A percentile compares a stretch with the other conserved stretches of the same genome.
Evolutionary conservation across 2,888 invertebrate genomes (phyloP).

Genomic region (Sinohyriopsis cumingii): DNA sequence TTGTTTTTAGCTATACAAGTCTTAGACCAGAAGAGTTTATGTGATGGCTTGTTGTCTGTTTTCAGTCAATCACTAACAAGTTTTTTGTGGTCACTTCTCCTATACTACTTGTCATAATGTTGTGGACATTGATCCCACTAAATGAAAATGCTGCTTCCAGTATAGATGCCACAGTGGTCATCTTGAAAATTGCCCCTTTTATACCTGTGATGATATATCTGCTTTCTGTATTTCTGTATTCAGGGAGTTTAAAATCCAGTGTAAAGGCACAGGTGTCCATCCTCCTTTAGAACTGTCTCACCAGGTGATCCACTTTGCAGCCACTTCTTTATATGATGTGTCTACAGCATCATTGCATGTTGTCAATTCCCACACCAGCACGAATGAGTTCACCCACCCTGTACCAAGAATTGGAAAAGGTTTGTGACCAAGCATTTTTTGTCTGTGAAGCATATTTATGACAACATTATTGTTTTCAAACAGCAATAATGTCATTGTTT

Average conservation of each 20-base stretch:
- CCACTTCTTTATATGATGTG: constrained; percentile 70
- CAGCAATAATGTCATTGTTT: background rate
- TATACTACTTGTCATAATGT: too few species aligned
- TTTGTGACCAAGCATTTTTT: constrained; percentile 17
- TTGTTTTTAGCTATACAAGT: too few species aligned
- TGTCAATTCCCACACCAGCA: constrained; percentile 67
- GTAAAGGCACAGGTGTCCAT: constrained; percentile 69
- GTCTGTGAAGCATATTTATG: background rate
- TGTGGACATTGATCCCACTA: too few species aligned
- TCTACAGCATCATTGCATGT: constrained; percentile 64
- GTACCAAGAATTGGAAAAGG: constrained; percentile 71
- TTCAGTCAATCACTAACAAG: too few species aligned
- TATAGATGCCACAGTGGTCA: too few species aligned
- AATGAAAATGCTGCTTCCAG: too few species aligned
- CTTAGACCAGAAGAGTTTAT: too few species aligned
- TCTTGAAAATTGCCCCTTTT: too few species aligned
- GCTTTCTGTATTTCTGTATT: constrained; percentile 1
- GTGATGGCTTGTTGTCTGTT: too few species aligned
- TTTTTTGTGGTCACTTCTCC: too few species aligned
- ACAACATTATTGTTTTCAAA: background rate
- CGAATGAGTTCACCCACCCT: constrained; percentile 71
- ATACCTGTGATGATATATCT: too few species aligned
- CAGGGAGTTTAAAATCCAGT: constrained; percentile 70
- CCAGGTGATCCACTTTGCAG: constrained; percentile 69
- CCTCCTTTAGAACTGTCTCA: constrained; percentile 69